These are phyloP conservation scores for Diadema setosum DNA, from an alignment of 35 echinoderm and acorn worm genomes.

Conservation along the genomic window DNA sequence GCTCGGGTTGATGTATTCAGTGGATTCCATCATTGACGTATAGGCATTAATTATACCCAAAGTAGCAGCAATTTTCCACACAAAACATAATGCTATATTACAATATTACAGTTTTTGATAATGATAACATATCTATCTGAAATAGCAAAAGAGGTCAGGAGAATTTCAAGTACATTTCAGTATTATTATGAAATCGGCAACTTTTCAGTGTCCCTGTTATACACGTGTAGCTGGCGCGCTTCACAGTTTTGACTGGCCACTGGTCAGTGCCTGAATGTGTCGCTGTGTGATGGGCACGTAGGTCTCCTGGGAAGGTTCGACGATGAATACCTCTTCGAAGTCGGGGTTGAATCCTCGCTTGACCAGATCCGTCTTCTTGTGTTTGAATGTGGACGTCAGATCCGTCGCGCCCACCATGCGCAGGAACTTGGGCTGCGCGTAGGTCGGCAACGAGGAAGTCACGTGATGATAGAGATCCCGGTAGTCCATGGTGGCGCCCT, in stretches of 20 bases:
- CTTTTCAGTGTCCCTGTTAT: too few species aligned
- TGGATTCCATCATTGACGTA: too few species aligned
- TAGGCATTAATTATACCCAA: too few species aligned
- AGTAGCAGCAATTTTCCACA: too few species aligned
- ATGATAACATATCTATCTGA: too few species aligned
- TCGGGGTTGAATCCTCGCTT: conserved; percentile 62
- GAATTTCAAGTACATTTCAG: too few species aligned
- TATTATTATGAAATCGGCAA: too few species aligned
- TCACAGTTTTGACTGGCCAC: conserved; percentile 12
- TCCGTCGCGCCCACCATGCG: conserved; percentile 44
- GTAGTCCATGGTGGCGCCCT: not conserved
- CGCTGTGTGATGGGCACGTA: conserved; percentile 31
- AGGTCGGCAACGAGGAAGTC: conserved; percentile 19
- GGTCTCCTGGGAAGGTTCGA: conserved; percentile 27
- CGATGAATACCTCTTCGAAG: conserved; percentile 54
- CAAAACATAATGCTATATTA: too few species aligned
- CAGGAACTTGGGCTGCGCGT: conserved; percentile 60
- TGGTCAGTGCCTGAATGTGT: not conserved
- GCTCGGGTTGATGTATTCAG: too few species aligned
- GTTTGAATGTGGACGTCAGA: conserved; percentile 70
- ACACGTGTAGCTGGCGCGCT: too few species aligned
- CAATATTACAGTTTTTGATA: too few species aligned
- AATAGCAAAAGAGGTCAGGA: too few species aligned
- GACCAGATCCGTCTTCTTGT: conserved; percentile 53
- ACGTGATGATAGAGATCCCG: conserved; percentile 43